Base-by-base conservation (phyloP, 2,113 vertebrate species). In the Scortum barcoo region DNA sequence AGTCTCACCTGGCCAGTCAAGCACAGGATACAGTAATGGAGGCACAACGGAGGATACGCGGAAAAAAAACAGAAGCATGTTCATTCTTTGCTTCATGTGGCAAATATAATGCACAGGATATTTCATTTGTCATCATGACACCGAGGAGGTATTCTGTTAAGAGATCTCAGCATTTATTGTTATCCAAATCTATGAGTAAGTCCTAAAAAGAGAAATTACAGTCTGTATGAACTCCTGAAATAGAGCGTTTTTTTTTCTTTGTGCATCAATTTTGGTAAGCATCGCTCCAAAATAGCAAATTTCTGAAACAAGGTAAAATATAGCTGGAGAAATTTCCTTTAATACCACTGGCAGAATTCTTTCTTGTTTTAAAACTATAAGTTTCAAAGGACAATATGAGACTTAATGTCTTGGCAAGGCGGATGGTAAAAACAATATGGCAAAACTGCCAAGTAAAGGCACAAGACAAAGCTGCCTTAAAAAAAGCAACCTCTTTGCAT, bases 1-100 rank as follows among this genome's bases (percentile, higher is more conserved):
- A 91, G 72, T 66, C 63, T 93, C 92, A 92, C 72, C 85, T 83
- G 90, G 81, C 84, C 91, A 92, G 86, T 86, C 85, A 83, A 92
- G 92, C 90, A 83, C 50, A 72, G 80, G 89, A 61, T 86, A 78
- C 88, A 90, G 87, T 85, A 63, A 79, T 73, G 76, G 79, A 80
- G 81, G 67, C 80, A 71, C 82, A 81, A 67, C 72, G 48, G 78
- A 75, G 82, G 67, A 82, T 46, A 81, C 77, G 69, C 61, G 36
- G 80, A 69, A 78, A 85, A 82, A 69, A 78, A 85, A 72, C 63
- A 76, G 20, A 30, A 62, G 50, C 1, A 17, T 20, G 28, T 76
- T 81, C 66, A 57, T 60, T 80, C 17, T 53, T 73, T 44, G 46
- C 40, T 17, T 42, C 3, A 42, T 26, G 51, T 62, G 83, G 19